Evolutionary conservation across 2,797 vertebrate species (phyloP), one percentile per base, ranked within the genome.

Genomic region (Hyperoplus lanceolatus): DNA sequence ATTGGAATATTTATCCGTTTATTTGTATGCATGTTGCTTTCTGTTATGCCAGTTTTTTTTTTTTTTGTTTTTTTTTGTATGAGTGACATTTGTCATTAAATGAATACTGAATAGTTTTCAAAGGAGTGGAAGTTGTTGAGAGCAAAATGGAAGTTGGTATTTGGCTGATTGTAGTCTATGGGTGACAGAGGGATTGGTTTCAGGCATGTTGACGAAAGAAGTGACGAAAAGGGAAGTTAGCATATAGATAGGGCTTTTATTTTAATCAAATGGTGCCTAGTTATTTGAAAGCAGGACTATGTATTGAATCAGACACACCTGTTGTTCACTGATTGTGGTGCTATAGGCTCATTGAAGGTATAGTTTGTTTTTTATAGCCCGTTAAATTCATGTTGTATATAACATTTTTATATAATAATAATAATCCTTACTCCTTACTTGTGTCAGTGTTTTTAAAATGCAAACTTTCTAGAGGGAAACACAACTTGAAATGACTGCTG

Each of bases 1-100:
- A 73, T 64, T 90, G 78, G 29, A 8, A 80, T 94, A 93, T 94
- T 95, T 92, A 95, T 93, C 88, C 39, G 13, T 87, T 85, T 82
- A 55, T 86, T 85, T 89, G 71, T 86, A 85, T 92, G 89, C 89
- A 89, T 89, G 90, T 88, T 84, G 73, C 71, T 87, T 93, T 93
- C 89, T 60, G 73, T 92, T 91, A 85, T 82, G 75, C 84, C 66
- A 71, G 57, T 81, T 84, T 75, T 21, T 21, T n/a, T 70, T 48
- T 55, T 18, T 16, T 3, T 16, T 58, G 83, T 60, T 79, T 65
- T 72, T 71, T 13, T 70, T 39, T 60, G 14, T 87, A 46, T 48
- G 70, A 60, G 5, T 82, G 59, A 67, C 38, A 80, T 49, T 82
- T 0, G 7, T 71, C 58, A 59, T 51, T 50, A 36, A 43, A 36